Evolutionary conservation across 2,113 vertebrate species (phyloP).

Genomic region (Gymnocephalus cernua): DNA sequence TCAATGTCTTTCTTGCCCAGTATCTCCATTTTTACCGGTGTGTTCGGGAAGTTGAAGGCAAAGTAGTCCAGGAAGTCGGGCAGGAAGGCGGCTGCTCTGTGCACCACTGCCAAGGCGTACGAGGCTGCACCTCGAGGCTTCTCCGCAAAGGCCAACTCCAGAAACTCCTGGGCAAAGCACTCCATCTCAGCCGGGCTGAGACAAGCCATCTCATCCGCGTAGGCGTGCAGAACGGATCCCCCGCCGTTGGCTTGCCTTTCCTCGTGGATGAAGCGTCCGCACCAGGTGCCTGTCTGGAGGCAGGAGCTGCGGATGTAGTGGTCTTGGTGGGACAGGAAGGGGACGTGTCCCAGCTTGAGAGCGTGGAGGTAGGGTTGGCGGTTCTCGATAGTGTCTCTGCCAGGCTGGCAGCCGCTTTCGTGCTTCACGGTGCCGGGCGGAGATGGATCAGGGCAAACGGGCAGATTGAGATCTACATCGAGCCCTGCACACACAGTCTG

Average conservation of each 20-base stretch:
- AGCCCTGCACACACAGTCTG: conserved; percentile 92
- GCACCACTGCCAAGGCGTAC: conserved; percentile 95
- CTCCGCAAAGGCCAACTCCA: conserved; percentile 93
- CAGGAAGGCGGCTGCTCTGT: conserved; percentile 93
- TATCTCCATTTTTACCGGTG: conserved; percentile 98
- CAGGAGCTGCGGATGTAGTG: conserved; percentile 93
- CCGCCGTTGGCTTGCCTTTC: conserved; percentile 97
- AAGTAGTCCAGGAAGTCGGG: conserved; percentile 99
- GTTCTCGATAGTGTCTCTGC: conserved; percentile 49
- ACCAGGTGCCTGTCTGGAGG: conserved; percentile 91
- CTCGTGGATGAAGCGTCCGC: conserved; percentile 93
- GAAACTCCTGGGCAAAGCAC: conserved; percentile 94
- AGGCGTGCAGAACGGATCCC: conserved; percentile 93
- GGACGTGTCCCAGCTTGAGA: conserved; percentile 87
- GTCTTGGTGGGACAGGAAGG: conserved; percentile 95
- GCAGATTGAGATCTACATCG: conserved; percentile 75
- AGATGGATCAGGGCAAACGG: conserved; percentile 76
- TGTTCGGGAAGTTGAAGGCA: conserved; percentile 98
- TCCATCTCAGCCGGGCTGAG: conserved; percentile 93
- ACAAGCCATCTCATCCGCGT: conserved; percentile 95
- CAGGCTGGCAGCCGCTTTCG: conserved; percentile 83
- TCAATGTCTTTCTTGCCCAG: conserved; percentile 99
- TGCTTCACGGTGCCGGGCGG: conserved; percentile 85
- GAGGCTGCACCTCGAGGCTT: conserved; percentile 90
- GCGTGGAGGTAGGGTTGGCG: conserved; percentile 85